Conservation (phyloP, 2,113 vertebrate genomes). For the Echinops telfairi region DNA sequence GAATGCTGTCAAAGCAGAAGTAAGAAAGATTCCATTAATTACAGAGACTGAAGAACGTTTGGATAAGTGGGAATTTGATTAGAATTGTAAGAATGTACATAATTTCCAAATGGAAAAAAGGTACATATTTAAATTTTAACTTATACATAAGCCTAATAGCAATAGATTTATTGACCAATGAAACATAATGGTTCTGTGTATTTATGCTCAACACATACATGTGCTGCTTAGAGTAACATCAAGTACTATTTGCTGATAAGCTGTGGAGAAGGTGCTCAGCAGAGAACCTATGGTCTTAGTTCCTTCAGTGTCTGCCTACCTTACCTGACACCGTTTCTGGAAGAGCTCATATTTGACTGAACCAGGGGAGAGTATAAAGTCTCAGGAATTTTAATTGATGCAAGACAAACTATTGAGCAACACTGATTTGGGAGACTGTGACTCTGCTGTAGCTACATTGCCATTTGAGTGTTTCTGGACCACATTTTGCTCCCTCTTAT, state of each 20-base stretch:
- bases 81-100: neutral
- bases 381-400: neutral
- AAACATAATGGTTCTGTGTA: neutral
- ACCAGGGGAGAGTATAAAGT: neutral
- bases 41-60: neutral
- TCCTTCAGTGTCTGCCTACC: neutral
- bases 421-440: neutral
- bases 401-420: neutral
- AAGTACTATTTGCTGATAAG: neutral
- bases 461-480: neutral
- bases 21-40: neutral
- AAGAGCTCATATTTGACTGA: neutral
- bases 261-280: neutral
- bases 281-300: neutral
- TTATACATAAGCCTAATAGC: neutral
- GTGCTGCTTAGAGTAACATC: too few relatives aligned
- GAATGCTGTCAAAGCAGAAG: neutral
- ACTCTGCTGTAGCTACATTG: neutral
- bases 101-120: conserved; percentile 17
- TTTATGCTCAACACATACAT: too few relatives aligned
- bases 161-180: neutral
- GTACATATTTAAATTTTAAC: neutral
- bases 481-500: neutral
- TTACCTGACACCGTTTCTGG: neutral
- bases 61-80: neutral